Evolutionary conservation across 2,113 vertebrate species (phyloP), one percentile per base, ranked within the genome.

Genomic region (Tenebrosternarchus preto): DNA sequence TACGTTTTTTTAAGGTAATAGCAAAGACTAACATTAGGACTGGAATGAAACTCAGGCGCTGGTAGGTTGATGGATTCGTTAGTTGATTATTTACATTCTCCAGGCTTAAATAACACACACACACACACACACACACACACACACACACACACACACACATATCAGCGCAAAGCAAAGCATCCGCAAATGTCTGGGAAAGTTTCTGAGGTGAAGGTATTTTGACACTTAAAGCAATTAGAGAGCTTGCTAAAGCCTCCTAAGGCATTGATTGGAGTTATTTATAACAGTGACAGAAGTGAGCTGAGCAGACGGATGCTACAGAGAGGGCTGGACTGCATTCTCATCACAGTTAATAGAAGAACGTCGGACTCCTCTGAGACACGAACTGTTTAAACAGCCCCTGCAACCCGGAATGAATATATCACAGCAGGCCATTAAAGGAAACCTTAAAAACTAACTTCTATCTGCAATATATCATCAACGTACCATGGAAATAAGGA

Each of bases 261-360:
- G 89, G 76, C 87, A 89, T 89, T 90, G 90, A 91, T 91, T 91
- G 87, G 81, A 77, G 86, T 88, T 92, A 91, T 92, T 91, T 91
- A 90, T 90, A 90, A 90, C 88, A 50, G 71, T 90, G 91, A 91
- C 92, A 88, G 88, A 84, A 78, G 60, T 71, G 66, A 70, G 55
- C 59, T 76, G 80, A 57, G 71, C 57, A 36, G 50, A 80, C 76
- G n/a, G 56, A 5, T 73, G 29, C 85, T 86, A 81, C 85, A 73
- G 89, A 66, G 87, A 70, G 86, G 83, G 87, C 86, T 84, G 68
- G 77, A 68, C 76, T 25, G 57, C 76, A 68, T 83, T 76, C 56
- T 83, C 67, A 82, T 78, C 39, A 59, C 53, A 60, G 81, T 72
- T 80, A 84, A 80, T 84, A 76, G 36, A 67, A 12, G 12, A 53